Base-by-base conservation (phyloP, 1,140 invertebrate genomes). In the Drosophila lacteicornis region DNA sequence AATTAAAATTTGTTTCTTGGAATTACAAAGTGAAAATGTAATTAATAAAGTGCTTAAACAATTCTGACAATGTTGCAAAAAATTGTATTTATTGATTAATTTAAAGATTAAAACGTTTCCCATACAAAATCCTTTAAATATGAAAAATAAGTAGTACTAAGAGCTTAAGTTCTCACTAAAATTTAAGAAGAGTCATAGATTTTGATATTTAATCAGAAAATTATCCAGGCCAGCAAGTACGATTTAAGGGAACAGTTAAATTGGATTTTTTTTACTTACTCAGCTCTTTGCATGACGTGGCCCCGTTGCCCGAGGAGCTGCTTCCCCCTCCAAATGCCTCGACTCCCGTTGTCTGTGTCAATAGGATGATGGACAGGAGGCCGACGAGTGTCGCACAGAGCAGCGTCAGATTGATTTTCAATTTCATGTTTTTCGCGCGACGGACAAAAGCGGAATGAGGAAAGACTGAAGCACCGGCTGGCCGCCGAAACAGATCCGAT, bases 331-430 rank as follows among this genome's bases (percentile, higher is more conserved):
- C 79, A 27, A 56, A 51, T 15, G 82, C 82, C 46, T 38, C 70
- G 38, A 62, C 56, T 57, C 58, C 43, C 36, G 71, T 33, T 38
- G 79, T 76, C 67, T 82, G 85, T 85, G 85, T 85, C 85, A 87
- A 56, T 66, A 90, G 67, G 50, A 90, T 79, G 75, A 90, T 68
- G 77, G 85, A 85, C 71, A 90, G 59, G 45, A 90, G 67, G 58
- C 86, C 77, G 71, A 85, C 75, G 53, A 90, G 43, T 66, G 75
- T 83, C 68, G 80, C 50, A 45, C 69, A 76, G 47, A 87, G 60
- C 43, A 75, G 68, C 67, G 75, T 75, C 75, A 85, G 80, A 80
- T 85, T 90, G 70, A 90, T 74, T 90, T 88, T 88, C 51, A 90
- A 73, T 79, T 90, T 90, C 85, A 90, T 88, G 58, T 84, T 84